These are phyloP conservation scores for Drosophila orosa DNA, from an alignment of 1,140 invertebrate species.

Conservation along the genomic window DNA sequence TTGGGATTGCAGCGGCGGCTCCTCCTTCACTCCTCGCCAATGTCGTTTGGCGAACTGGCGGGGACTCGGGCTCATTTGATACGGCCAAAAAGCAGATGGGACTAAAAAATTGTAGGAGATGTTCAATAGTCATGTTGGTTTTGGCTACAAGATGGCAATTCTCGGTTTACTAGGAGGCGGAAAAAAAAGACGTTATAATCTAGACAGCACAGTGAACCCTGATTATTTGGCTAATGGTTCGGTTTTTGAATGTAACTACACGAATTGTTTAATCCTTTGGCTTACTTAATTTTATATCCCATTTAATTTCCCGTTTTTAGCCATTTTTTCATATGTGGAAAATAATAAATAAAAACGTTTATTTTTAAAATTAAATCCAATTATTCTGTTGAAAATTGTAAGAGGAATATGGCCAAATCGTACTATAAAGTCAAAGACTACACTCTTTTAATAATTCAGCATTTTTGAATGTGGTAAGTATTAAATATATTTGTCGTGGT, in stretches of 20 bases:
- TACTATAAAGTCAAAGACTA: no score
- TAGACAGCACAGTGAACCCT: neutral
- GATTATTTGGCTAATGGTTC: neutral
- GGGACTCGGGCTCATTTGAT: slow-evolving; percentile 10
- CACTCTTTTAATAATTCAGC: no score
- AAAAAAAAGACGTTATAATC: neutral
- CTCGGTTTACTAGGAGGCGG: neutral
- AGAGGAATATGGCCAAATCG: neutral
- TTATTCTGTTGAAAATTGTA: neutral
- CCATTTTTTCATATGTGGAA: neutral
- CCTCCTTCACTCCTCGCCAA: slow-evolving; percentile 18
- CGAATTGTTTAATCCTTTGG: neutral
- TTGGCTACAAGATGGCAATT: slow-evolving; percentile 8
- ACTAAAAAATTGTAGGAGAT: slow-evolving; percentile 19
- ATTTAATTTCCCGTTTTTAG: neutral
- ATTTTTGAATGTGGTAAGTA: no score
- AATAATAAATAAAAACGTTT: neutral
- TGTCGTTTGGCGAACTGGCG: slow-evolving; percentile 26
- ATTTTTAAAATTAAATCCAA: neutral
- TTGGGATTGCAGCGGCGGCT: slow-evolving; percentile 37
- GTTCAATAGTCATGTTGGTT: slow-evolving; percentile 30
- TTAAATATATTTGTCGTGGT: no score
- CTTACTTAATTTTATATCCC: neutral
- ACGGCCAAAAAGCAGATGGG: slow-evolving; percentile 24
- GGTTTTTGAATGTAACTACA: neutral